A percentile compares a stretch with the other conserved stretches of the same genome.
These are phyloP conservation scores for Ovis aries DNA, from an alignment of 2,113 vertebrate genomes.

Conservation along the genomic window ARS-UI_Ramb_v3.0 NC_056060.1:100578501-100579000, in stretches of 20 bases:
- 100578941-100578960: conserved; percentile 28
- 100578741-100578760: not conserved
- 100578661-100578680: not conserved
- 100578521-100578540: not conserved
- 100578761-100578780: not conserved
- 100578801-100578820: not conserved
- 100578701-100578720: not conserved
- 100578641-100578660: not conserved
- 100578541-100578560: not conserved
- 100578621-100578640: not conserved
- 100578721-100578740: not conserved
- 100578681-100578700: not conserved
- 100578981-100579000: not conserved
- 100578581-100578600: not conserved
- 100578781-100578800: not conserved
- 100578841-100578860: not conserved
- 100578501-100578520: not conserved
- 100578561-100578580: not conserved
- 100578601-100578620: not conserved
- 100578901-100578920: not conserved
- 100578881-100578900: not conserved
- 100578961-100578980: not conserved
- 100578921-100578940: not conserved
- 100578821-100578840: not conserved
- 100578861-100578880: not conserved